A percentile compares a stretch with the other conserved stretches of the same genome.
Conservation (phyloP, 2,888 invertebrate genomes). For the Dicranocentrus wangi region DNA sequence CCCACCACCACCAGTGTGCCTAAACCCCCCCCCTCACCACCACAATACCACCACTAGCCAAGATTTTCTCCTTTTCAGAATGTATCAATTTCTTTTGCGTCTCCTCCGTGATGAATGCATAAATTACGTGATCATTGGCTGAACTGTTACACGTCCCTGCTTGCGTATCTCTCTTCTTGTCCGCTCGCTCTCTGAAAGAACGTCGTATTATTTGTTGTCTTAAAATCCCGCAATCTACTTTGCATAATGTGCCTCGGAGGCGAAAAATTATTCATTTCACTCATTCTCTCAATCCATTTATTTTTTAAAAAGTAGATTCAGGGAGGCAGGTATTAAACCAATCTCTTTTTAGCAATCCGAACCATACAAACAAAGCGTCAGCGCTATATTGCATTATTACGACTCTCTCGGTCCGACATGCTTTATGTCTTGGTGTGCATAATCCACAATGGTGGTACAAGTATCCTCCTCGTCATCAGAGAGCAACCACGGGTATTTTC, state of each 20-base stretch:
- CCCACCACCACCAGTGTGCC: background rate
- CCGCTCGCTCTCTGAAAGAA: no score
- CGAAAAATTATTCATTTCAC: background rate
- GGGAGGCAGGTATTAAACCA: no score
- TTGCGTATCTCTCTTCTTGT: background rate
- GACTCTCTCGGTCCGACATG: conserved; percentile 35
- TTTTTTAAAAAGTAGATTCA: no score
- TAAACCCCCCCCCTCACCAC: no score
- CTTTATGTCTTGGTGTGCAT: background rate
- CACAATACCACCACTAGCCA: no score
- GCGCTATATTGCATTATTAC: no score
- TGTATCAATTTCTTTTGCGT: conserved; percentile 24
- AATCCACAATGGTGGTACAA: background rate
- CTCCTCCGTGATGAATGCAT: conserved; percentile 30
- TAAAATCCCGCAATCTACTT: conserved; percentile 48
- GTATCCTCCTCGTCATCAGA: background rate
- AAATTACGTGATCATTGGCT: conserved; percentile 49
- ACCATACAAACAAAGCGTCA: no score
- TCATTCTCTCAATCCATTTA: background rate
- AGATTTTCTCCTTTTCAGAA: background rate
- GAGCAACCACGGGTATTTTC: no score
- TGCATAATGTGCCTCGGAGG: conserved; percentile 39
- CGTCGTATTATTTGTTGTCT: conserved; percentile 23
- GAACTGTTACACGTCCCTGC: conserved; percentile 28
- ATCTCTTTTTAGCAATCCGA: no score